phyloP scores from a whole-genome alignment of 2,888 invertebrate genomes.

The Clanis bilineata region DNA sequence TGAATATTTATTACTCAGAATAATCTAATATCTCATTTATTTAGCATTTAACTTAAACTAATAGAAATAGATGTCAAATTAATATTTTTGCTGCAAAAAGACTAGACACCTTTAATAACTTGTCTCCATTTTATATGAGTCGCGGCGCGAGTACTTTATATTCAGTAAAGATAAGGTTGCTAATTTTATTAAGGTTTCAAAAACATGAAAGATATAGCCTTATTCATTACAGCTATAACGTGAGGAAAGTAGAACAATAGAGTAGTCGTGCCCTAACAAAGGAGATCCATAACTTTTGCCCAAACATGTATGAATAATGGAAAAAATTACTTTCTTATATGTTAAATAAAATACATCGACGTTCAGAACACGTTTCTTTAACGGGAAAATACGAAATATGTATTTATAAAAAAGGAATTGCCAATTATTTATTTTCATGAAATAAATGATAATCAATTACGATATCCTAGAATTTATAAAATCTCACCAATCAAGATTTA shows the following conservation, averaged over 20 bases:
- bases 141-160: not conserved
- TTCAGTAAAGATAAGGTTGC: slow-evolving; percentile 11
- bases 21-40: not conserved
- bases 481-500: not conserved
- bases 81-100: slow-evolving; percentile 2
- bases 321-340: not conserved
- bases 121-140: slow-evolving; percentile 12
- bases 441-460: not conserved
- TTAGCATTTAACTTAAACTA: not conserved
- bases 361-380: not conserved
- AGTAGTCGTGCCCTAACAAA: not conserved
- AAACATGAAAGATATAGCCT: slow-evolving; percentile 9
- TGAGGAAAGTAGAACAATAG: not conserved
- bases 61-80: not conserved
- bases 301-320: not conserved
- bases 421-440: not conserved
- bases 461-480: not conserved
- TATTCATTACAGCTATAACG: slow-evolving; percentile 12
- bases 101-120: slow-evolving; percentile 1
- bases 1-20: not conserved
- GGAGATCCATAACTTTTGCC: not conserved
- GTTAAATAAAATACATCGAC: not conserved
- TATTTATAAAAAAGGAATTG: not conserved
- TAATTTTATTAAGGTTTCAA: slow-evolving; percentile 11
- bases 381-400: not conserved